Base-by-base conservation (phyloP, 2,888 invertebrate species). In the Cataglyphis albicans region DNA sequence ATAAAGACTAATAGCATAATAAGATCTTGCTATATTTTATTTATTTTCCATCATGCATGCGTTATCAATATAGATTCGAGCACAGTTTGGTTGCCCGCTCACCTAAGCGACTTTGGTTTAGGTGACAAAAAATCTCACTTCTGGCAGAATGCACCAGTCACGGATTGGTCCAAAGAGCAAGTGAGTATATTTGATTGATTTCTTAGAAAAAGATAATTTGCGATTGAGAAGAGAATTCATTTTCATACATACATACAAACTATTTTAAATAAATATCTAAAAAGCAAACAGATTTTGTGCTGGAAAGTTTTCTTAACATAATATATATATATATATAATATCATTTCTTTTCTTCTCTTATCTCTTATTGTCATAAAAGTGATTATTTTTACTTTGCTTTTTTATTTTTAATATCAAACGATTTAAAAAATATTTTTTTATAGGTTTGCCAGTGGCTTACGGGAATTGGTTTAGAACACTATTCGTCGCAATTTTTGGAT, bases 401-500 rank as follows among this genome's bases (percentile, higher is more conserved):
- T 52, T 48, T 68, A 29, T 68, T 57, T 55, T 64, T 52, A 52
- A 55, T 38, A 25, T 15, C 15, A 52, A 1, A 18, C 21, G 18
- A n/a, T n/a, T 32, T 82, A 76, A 76, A 67, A 75, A 82, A 35
- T 76, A 4, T 29, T 35, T 15, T 48, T 25, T 35, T 44, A 9
- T 93, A 98, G 97, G 98, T 99, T 75, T 98, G 98, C 95, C 98
- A 98, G 94, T 99, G 99, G 99, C 95, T 99, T 87, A 96, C 98
- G 88, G 98, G 95, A 6, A 93, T 96, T 80, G 96, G 98, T 57
- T 95, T 99, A 93, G 98, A 98, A 94, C 97, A 98, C 82, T 97
- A 98, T 95, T 97, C 98, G 90, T 96, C 98, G 70, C 97, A 98
- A 91, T 98, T 99, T 94, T 96, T 98, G 76, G 98, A 98, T 91